Evolutionary conservation across 2,888 invertebrate genomes (phyloP).

Genomic region (Tenthredo scrophulariae): DNA sequence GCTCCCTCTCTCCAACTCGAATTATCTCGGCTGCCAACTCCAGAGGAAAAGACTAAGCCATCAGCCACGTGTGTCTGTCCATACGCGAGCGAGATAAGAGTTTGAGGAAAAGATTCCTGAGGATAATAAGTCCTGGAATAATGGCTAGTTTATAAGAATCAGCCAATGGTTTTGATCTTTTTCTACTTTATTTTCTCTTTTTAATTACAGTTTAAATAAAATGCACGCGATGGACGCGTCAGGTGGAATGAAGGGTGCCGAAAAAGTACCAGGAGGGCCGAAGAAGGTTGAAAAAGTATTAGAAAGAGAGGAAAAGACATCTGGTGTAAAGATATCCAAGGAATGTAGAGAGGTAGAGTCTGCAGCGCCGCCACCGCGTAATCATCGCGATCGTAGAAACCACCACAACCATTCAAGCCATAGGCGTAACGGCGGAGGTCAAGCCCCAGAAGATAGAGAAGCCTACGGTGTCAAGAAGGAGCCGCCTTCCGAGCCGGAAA

Average conservation of each 20-base stretch:
- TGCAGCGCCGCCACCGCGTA: slow-evolving; percentile 71
- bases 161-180: background rate
- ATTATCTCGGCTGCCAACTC: slow-evolving; percentile 17
- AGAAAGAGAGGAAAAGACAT: slow-evolving; percentile 53
- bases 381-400: slow-evolving; percentile 42
- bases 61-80: slow-evolving; percentile 36
- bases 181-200: slow-evolving; percentile 43
- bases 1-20: background rate
- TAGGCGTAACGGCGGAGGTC: slow-evolving; percentile 68
- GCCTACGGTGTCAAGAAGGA: slow-evolving; percentile 60
- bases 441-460: slow-evolving; percentile 53
- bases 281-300: slow-evolving; percentile 65
- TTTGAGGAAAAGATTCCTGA: background rate
- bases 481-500: slow-evolving; percentile 61
- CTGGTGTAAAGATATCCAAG: slow-evolving; percentile 55
- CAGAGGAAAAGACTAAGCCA: background rate
- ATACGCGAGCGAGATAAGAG: background rate
- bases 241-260: slow-evolving; percentile 74
- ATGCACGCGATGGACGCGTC: slow-evolving; percentile 83
- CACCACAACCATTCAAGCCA: slow-evolving; percentile 38
- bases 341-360: slow-evolving; percentile 73
- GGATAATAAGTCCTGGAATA: background rate
- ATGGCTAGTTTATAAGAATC: background rate
- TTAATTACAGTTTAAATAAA: slow-evolving; percentile 80
- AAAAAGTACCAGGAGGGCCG: slow-evolving; percentile 59